phyloP scores from a whole-genome alignment of 2,797 vertebrate genomes.

The Notamacropus eugenii region DNA sequence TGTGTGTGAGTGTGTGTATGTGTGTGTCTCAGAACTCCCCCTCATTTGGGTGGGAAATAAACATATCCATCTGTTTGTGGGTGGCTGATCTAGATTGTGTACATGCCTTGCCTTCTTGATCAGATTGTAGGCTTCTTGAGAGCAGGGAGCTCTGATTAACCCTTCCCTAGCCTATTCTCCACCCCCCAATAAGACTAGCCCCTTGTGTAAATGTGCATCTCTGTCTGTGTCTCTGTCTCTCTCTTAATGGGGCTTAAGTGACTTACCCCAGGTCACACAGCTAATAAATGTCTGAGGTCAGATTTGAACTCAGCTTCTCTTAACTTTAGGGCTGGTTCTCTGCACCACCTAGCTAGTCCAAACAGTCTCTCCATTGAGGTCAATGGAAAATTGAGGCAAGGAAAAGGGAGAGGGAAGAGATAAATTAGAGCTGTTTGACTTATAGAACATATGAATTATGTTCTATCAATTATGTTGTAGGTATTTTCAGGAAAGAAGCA shows the following conservation, averaged over 20 bases:
- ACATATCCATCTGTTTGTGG: background rate
- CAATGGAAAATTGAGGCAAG: background rate
- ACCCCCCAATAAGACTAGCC: background rate
- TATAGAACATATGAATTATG: background rate
- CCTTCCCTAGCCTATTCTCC: background rate
- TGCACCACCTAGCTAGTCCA: background rate
- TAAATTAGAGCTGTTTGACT: background rate
- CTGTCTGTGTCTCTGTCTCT: too few relatives aligned
- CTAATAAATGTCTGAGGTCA: background rate
- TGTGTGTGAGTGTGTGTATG: background rate
- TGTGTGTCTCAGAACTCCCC: background rate
- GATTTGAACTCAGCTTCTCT: background rate
- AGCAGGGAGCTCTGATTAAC: background rate
- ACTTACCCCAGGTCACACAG: background rate
- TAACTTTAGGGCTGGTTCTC: background rate
- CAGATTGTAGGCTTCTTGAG: background rate
- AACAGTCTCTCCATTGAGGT: background rate
- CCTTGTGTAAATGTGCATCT: background rate
- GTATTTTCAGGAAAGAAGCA: background rate
- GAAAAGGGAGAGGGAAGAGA: background rate
- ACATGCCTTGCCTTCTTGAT: background rate
- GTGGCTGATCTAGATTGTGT: background rate
- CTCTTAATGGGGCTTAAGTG: background rate
- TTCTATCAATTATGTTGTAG: background rate
- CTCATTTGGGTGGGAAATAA: background rate